A percentile compares a stretch with the other conserved stretches of the same genome.
Conservation (phyloP, 2,113 vertebrate genomes). For the Zapus hudsonius region DNA sequence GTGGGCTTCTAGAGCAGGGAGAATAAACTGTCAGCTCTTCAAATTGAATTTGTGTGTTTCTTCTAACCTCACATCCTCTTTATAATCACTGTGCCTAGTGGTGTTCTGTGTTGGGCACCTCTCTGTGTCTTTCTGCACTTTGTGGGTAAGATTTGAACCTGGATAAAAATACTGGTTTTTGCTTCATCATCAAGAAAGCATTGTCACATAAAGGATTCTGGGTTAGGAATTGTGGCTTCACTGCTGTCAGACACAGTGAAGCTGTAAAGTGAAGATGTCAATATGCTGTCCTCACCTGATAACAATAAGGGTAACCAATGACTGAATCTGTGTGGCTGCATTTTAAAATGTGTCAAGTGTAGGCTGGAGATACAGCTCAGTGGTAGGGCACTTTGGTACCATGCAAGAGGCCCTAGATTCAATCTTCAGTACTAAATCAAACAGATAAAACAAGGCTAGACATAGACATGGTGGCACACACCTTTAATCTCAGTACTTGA, state of each 20-base stretch:
- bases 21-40: background rate
- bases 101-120: no score
- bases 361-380: background rate
- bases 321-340: background rate
- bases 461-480: no score
- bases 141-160: background rate
- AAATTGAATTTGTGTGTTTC: background rate
- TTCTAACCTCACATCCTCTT: background rate
- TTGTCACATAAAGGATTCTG: background rate
- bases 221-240: background rate
- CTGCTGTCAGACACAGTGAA: no score
- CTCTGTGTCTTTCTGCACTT: background rate
- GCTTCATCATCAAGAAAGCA: background rate
- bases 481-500: no score
- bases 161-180: background rate
- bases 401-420: background rate
- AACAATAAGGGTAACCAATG: background rate
- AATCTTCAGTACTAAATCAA: background rate
- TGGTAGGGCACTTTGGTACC: background rate
- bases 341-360: background rate
- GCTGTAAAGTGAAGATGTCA: background rate
- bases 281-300: background rate
- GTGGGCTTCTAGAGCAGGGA: background rate
- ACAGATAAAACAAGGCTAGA: no score
- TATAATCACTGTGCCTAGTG: background rate